phyloP scores from a whole-genome alignment of 1,140 invertebrate genomes.

The Colletes gigas region DNA sequence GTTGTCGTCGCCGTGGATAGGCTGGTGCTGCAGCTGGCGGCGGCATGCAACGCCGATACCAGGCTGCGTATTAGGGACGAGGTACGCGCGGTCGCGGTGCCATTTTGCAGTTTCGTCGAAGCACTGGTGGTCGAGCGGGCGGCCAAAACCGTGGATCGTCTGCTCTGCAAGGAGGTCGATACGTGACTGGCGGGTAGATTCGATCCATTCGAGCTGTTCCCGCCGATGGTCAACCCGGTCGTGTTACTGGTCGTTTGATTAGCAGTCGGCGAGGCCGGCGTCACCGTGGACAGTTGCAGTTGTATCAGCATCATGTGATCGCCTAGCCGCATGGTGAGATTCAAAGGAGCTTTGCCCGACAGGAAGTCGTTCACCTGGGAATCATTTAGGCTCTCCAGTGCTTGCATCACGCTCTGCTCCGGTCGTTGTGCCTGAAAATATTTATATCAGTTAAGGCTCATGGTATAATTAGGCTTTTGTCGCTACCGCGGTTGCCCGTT shows the following conservation, averaged over 20 bases:
- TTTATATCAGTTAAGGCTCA: conserved; percentile 43
- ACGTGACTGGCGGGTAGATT: conserved; percentile 43
- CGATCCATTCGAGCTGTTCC: conserved; percentile 44
- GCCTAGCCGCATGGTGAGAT: conserved; percentile 95
- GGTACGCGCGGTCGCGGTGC: conserved; percentile 43
- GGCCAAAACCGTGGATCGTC: conserved; percentile 58
- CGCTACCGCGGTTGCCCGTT: background rate
- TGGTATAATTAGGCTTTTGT: conserved; percentile 2
- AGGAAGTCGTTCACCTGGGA: conserved; percentile 96
- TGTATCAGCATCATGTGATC: conserved; percentile 99
- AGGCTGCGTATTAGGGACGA: conserved; percentile 70
- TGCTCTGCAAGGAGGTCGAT: conserved; percentile 54
- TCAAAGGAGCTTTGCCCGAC: conserved; percentile 95
- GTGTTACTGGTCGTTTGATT: conserved; percentile 38
- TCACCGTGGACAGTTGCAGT: conserved; percentile 93
- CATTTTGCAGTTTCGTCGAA: conserved; percentile 53
- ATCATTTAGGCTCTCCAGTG: conserved; percentile 95
- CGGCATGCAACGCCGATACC: conserved; percentile 64
- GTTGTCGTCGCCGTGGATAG: conserved; percentile 61
- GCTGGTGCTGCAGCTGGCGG: conserved; percentile 59
- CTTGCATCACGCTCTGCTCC: conserved; percentile 97
- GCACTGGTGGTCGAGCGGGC: conserved; percentile 44
- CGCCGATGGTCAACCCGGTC: conserved; percentile 33
- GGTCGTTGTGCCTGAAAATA: conserved; percentile 91
- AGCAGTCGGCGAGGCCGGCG: conserved; percentile 73